These are phyloP conservation scores for Saguinus imperator DNA, from an alignment of 2,113 vertebrate species.

Conservation along the genomic window DNA sequence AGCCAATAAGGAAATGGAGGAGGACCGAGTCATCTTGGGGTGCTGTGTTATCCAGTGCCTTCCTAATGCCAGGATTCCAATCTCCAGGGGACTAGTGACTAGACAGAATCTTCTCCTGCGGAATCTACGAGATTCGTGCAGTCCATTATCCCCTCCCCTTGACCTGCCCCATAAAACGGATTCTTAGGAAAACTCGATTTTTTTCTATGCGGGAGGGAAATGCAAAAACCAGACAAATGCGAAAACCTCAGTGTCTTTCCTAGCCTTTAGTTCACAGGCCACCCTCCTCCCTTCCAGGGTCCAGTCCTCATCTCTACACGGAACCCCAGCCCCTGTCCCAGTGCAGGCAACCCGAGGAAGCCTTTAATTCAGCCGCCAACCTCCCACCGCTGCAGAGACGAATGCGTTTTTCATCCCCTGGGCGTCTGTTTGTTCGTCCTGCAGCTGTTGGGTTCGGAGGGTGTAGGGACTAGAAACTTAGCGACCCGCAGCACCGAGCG, in stretches of 20 bases:
- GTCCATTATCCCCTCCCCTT: not conserved
- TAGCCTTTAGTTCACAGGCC: not conserved
- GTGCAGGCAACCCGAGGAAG: conserved; percentile 26
- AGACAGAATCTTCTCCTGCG: not conserved
- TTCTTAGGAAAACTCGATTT: not conserved
- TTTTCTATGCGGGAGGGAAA: not conserved
- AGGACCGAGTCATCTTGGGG: not conserved
- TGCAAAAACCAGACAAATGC: not conserved
- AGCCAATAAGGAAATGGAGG: not conserved
- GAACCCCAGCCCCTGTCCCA: not conserved
- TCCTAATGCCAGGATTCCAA: not conserved
- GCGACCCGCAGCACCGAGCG: not conserved
- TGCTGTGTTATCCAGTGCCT: not conserved
- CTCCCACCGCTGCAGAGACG: conserved; percentile 38
- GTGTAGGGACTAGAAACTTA: not conserved
- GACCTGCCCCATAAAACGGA: not conserved
- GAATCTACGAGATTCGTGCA: not conserved
- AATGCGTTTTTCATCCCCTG: conserved; percentile 49
- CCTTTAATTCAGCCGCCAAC: conserved; percentile 46
- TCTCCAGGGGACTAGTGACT: not conserved
- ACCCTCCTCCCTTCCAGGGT: not conserved
- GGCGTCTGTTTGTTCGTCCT: not conserved
- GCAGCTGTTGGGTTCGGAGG: conserved; percentile 38
- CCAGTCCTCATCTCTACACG: not conserved
- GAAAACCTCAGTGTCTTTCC: not conserved